Base-by-base conservation (phyloP, 2,888 invertebrate genomes). In the Drosophila macrospina region DNA sequence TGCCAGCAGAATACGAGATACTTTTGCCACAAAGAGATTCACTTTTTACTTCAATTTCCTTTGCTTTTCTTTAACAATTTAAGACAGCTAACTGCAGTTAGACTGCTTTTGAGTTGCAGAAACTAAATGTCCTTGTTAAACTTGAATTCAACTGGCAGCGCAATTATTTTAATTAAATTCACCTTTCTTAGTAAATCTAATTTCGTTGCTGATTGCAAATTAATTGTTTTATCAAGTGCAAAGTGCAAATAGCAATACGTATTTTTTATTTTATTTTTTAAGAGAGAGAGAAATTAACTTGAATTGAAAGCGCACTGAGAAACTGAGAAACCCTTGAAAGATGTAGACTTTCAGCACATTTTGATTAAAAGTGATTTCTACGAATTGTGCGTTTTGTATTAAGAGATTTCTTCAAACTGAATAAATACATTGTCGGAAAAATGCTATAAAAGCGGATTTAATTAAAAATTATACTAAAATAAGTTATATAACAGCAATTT, bases 141-240 rank as follows among this genome's bases (percentile, higher is more conserved):
- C 4, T 0, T 10, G 15, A 15, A 47, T n/a, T 5, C 8, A 20
- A 1, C 24, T 0, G 0, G 3, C 6, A 0, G 10, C 0, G 10
- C 30, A 54, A 54, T 20, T 32, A 28, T 24, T 13, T 32, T 24
- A 32, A 54, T 54, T 32, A 30, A 32, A 10, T 50, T 10, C 5
- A 13, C 13, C 36, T 13, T 50, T 36, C 50, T 13, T 10, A 5
- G 50, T 13, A 50, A 50, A 54, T 54, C 4, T 20, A 41, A 41
- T 54, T 54, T 41, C n/a, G 13, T 4, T 13, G 8, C 4, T 32
- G 52, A 54, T 54, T 54, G 20, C 30, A 30, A 32, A 20, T 24
- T 41, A 54, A 54, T 41, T 54, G 41, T 32, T 13, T 54, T 54
- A 20, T n/a, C 41, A 10, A n/a, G 10, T 2, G n/a, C n/a, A 52